Evolutionary conservation across 1,140 invertebrate species (phyloP), one percentile per base, ranked within the genome.

Genomic region (Zaprionus gabonicus): DNA sequence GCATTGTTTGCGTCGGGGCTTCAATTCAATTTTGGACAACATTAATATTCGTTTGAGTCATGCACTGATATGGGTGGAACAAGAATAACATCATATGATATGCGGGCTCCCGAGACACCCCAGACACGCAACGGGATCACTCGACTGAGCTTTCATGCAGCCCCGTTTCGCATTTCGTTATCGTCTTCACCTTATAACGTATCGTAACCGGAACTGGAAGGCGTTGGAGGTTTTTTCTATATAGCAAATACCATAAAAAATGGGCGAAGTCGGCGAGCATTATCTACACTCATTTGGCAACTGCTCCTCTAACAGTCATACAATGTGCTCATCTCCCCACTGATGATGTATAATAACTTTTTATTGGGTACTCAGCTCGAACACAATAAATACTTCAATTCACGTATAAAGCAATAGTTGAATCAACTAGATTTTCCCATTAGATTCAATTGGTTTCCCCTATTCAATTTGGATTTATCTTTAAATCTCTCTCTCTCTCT

Each of bases 1-100:
- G 74, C 44, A 71, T 51, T 64, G 51, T 64, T 17, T 36, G 27
- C n/a, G 27, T 51, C 56, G 63, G 49, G n/a, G 41, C n/a, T 55
- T 68, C 64, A 49, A 70, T 38, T 65, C 31, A 34, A 10, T 65
- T 83, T 72, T 31, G 27, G 56, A 34, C 23, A 53, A 15, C 44
- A 53, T 64, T 59, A 59, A 64, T n/a, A 59, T 44, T 27, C n/a
- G 46, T 55, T 76, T 85, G 78, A 85, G 71, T 85, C 82, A 85
- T 77, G 31, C 46, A 17, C 60, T 55, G 72, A 77, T 77, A 72
- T 56, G 51, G 23, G 28, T 25, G 34, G 34, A 27, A 25, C 10
- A 31, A 56, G 12, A 15, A 56, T 27, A 55, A 13, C 9, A n/a
- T 20, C 9, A 27, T 36, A 60, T 64, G 51, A 65, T 70, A 84